Conservation (phyloP, 2,888 invertebrate genomes). For the Endotricha flammealis region DNA sequence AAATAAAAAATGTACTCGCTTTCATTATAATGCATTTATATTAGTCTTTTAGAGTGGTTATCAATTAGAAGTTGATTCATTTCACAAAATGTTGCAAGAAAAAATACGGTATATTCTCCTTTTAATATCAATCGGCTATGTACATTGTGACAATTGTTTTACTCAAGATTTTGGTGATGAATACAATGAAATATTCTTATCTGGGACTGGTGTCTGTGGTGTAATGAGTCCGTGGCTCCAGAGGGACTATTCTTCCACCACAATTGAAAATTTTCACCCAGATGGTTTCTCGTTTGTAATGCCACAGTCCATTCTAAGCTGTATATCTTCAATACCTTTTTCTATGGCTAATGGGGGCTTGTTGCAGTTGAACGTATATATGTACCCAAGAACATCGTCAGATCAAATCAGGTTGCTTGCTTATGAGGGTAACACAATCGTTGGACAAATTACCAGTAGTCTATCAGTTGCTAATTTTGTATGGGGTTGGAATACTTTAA, state of each 20-base stretch:
- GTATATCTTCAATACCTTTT: slow-evolving; percentile 16
- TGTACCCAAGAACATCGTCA: not conserved
- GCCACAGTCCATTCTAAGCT: slow-evolving; percentile 26
- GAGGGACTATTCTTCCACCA: slow-evolving; percentile 22
- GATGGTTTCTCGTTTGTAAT: slow-evolving; percentile 26
- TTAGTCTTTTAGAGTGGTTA: too few relatives aligned
- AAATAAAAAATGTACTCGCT: too few relatives aligned
- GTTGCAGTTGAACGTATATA: slow-evolving; percentile 19
- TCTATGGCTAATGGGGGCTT: slow-evolving; percentile 16
- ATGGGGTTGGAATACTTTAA: too few relatives aligned
- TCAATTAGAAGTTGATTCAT: too few relatives aligned
- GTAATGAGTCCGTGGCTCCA: slow-evolving; percentile 24
- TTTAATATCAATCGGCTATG: too few relatives aligned
- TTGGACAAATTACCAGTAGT: too few relatives aligned
- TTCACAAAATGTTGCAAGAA: too few relatives aligned
- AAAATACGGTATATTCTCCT: too few relatives aligned
- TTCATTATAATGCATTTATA: too few relatives aligned
- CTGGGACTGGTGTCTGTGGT: slow-evolving; percentile 22
- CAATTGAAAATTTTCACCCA: slow-evolving; percentile 23
- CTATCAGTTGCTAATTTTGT: too few relatives aligned
- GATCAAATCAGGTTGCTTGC: not conserved
- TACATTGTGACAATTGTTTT: slow-evolving; percentile 24
- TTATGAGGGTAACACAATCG: slow-evolving; percentile 11
- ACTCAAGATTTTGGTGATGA: slow-evolving; percentile 27
- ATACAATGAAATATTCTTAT: slow-evolving; percentile 24